These are phyloP conservation scores for Grus americana DNA, from an alignment of 2,113 vertebrate species.

Conservation along the genomic window DNA sequence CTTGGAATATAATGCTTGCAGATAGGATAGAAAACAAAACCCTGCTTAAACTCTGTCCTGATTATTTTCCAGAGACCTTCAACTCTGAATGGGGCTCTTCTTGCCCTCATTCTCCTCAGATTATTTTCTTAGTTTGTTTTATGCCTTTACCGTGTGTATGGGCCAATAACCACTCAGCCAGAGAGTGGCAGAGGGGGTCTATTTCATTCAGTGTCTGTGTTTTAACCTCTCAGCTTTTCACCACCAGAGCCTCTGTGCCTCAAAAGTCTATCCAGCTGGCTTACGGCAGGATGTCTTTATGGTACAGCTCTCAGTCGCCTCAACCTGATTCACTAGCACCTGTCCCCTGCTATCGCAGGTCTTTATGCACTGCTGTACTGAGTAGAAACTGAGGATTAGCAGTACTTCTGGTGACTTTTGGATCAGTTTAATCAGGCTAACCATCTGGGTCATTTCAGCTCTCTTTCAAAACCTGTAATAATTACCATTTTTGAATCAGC, in stretches of 20 bases:
- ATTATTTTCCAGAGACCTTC: not conserved
- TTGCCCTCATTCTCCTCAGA: not conserved
- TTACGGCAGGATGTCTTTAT: not conserved
- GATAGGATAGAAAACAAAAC: not conserved
- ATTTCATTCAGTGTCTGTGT: not conserved
- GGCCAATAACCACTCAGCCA: not conserved
- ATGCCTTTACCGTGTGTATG: not conserved
- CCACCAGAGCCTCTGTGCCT: not conserved
- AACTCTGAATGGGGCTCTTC: not conserved
- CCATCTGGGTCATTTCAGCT: slow-evolving; percentile 67
- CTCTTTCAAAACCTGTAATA: slow-evolving; percentile 57
- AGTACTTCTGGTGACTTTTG: slow-evolving; percentile 42
- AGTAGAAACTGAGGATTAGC: not conserved
- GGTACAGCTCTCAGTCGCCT: not conserved
- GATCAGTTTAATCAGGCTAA: slow-evolving; percentile 53
- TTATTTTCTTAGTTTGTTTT: not conserved
- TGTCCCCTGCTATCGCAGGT: not conserved
- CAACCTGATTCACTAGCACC: not conserved
- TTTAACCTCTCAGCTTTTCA: not conserved
- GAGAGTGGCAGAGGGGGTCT: not conserved
- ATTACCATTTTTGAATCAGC: slow-evolving; percentile 45
- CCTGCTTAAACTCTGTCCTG: not conserved
- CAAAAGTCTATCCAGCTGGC: not conserved
- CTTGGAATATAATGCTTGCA: not conserved
- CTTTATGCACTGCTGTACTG: not conserved